Evolutionary conservation across 2,888 invertebrate genomes (phyloP).

Genomic region (Eupelmus urozonus): DNA sequence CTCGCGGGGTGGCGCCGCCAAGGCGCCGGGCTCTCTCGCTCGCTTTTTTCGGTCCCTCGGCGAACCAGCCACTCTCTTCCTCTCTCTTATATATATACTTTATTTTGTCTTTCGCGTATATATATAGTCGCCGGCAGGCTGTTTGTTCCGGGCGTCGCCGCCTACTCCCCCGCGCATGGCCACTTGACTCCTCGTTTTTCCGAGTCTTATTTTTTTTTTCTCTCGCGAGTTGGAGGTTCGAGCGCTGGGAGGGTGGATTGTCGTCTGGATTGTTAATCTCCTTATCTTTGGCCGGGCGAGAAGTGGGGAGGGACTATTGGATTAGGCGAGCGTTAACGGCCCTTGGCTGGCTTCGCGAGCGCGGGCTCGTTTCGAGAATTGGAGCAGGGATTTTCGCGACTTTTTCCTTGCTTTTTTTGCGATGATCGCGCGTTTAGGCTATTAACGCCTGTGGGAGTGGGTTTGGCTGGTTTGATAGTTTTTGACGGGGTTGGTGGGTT

Average conservation of each 20-base stretch:
- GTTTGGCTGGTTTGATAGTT: too few relatives aligned
- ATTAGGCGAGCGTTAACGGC: constrained; percentile 4
- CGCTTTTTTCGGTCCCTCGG: constrained; percentile 28
- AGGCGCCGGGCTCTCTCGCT: constrained; percentile 53
- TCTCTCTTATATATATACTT: not conserved
- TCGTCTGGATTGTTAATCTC: constrained; percentile 28
- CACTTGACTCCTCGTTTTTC: constrained; percentile 23
- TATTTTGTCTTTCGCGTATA: not conserved
- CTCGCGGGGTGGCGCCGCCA: constrained; percentile 53
- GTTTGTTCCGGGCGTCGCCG: constrained; percentile 54
- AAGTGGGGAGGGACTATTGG: constrained; percentile 6
- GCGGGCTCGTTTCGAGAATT: constrained; percentile 24
- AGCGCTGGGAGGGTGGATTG: not conserved
- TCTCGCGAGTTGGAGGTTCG: too few relatives aligned
- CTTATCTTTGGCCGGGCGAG: constrained; percentile 23
- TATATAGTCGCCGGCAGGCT: constrained; percentile 10
- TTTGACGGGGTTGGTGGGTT: too few relatives aligned
- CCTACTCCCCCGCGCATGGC: constrained; percentile 8
- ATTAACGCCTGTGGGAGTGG: too few relatives aligned
- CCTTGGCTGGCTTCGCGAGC: constrained; percentile 12
- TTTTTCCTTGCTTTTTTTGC: not conserved
- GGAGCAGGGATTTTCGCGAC: constrained; percentile 39
- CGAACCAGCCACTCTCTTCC: too few relatives aligned
- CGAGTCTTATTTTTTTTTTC: not conserved
- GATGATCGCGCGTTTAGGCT: not conserved